Conservation (phyloP, 2,113 vertebrate genomes). For the Heteronetta atricapilla region DNA sequence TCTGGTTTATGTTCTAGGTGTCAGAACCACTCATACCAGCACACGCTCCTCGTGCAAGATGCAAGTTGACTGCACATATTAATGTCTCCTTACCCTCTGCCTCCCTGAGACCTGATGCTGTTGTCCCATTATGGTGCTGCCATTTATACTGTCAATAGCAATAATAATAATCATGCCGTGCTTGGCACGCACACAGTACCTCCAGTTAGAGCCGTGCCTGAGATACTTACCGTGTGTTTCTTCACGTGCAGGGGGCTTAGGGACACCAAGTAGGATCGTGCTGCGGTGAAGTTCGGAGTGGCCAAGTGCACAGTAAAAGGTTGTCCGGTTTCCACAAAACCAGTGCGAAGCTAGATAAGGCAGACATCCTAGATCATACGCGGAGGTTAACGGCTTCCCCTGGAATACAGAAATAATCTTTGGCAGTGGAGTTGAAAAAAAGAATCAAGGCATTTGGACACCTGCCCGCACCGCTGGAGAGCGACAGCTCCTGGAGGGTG, state of each 20-base stretch:
- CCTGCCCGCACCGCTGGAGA: not conserved
- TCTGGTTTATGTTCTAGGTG: constrained; percentile 72
- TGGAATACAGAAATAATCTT: not conserved
- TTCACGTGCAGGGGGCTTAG: fast-evolving
- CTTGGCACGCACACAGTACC: not conserved
- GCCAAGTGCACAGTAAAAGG: not conserved
- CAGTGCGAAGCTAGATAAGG: not conserved
- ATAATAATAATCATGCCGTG: not conserved
- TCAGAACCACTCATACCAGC: constrained; percentile 74
- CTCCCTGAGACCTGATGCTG: constrained; percentile 33
- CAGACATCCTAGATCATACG: not conserved
- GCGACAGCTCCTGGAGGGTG: not conserved
- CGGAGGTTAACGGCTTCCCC: not conserved
- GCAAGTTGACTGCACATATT: constrained; percentile 61
- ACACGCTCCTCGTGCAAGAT: constrained; percentile 13
- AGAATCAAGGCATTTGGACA: not conserved
- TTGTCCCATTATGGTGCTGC: constrained; percentile 32
- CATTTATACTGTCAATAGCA: not conserved
- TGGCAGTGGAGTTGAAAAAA: not conserved
- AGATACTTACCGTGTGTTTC: not conserved
- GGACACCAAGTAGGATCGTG: fast-evolving
- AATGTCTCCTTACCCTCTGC: constrained; percentile 58
- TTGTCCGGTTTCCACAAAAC: not conserved
- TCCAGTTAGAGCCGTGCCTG: not conserved
- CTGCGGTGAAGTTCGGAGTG: not conserved